Percentiles rank a stretch among this genome's conserved stretches.
Evolutionary conservation across 2,797 vertebrate genomes (phyloP).

Genomic region (Bovichtus variegatus): DNA sequence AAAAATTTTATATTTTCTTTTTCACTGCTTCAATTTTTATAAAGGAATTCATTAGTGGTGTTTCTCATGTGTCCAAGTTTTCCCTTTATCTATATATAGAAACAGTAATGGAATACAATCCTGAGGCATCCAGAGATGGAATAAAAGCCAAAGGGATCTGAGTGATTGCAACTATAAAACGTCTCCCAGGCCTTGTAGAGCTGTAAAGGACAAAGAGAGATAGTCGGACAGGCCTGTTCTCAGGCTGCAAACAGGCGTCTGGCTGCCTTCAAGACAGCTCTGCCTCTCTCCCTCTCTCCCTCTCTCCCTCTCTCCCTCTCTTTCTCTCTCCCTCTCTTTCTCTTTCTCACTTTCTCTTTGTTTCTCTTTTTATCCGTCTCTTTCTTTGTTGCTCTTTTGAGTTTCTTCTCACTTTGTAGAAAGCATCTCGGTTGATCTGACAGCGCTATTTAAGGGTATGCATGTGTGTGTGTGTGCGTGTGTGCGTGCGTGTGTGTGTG

Average conservation of each 20-base stretch:
- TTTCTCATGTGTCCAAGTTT: conserved; percentile 40
- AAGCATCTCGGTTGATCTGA: conserved; percentile 43
- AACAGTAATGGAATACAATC: conserved; percentile 67
- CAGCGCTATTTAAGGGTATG: conserved; percentile 67
- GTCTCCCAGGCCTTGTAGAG: conserved; percentile 76
- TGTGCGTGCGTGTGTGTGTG: conserved; percentile 33
- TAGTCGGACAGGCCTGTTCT: conserved; percentile 74
- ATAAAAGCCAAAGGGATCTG: conserved; percentile 78
- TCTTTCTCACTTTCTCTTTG: conserved; percentile 49
- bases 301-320: conserved; percentile 32
- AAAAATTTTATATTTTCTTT: not conserved
- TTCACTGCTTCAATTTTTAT: not conserved
- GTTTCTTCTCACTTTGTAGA: conserved; percentile 28
- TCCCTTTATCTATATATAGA: conserved; percentile 70
- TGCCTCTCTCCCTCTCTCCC: conserved; percentile 44
- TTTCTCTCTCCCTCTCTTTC: no score
- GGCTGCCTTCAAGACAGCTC: conserved; percentile 71
- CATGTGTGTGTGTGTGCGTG: conserved; percentile 31
- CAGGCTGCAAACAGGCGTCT: conserved; percentile 73
- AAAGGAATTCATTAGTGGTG: conserved; percentile 35
- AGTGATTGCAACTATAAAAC: conserved; percentile 80
- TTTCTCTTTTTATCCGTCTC: conserved; percentile 14
- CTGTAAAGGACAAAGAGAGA: conserved; percentile 79
- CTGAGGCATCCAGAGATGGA: conserved; percentile 76
- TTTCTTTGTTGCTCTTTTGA: conserved; percentile 3